Conservation (phyloP, 1,140 invertebrate species). For the Solenopsis invicta region DNA sequence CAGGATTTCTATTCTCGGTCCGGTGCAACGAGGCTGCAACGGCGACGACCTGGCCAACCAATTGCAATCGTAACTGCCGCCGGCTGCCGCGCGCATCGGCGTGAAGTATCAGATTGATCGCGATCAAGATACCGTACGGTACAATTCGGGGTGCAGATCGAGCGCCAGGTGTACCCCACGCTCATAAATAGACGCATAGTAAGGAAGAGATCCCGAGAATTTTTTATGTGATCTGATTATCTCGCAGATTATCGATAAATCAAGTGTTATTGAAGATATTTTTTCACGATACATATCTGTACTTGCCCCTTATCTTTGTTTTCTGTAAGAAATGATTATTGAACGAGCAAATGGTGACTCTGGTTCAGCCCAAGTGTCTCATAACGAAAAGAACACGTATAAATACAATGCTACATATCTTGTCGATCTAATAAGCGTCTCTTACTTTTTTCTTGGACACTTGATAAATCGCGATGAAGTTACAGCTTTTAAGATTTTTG, state of each 20-base stretch:
- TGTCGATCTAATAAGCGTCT: not conserved
- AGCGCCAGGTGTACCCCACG: not conserved
- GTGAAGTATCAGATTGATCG: slow-evolving; percentile 35
- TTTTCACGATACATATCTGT: not conserved
- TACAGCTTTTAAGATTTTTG: not conserved
- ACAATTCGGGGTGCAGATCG: not conserved
- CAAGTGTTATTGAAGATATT: not conserved
- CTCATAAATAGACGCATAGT: not conserved
- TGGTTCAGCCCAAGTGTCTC: not conserved
- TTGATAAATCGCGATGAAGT: slow-evolving; percentile 1
- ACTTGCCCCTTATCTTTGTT: not conserved
- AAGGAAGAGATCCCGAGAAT: slow-evolving; percentile 15
- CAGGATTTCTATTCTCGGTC: slow-evolving; percentile 66
- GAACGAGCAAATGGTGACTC: not conserved
- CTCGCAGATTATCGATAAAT: slow-evolving; percentile 11
- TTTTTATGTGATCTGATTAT: slow-evolving; percentile 26
- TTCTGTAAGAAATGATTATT: not conserved
- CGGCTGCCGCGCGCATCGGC: not conserved
- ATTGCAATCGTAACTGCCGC: slow-evolving; percentile 20
- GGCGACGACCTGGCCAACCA: slow-evolving; percentile 1
- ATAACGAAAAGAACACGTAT: not conserved
- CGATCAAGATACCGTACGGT: slow-evolving; percentile 6
- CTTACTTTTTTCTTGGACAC: not conserved
- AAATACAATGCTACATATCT: not conserved
- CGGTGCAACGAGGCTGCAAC: slow-evolving; percentile 30